Conservation (phyloP, 1,140 invertebrate genomes). For the Pseudachorutes palmiensis region DNA sequence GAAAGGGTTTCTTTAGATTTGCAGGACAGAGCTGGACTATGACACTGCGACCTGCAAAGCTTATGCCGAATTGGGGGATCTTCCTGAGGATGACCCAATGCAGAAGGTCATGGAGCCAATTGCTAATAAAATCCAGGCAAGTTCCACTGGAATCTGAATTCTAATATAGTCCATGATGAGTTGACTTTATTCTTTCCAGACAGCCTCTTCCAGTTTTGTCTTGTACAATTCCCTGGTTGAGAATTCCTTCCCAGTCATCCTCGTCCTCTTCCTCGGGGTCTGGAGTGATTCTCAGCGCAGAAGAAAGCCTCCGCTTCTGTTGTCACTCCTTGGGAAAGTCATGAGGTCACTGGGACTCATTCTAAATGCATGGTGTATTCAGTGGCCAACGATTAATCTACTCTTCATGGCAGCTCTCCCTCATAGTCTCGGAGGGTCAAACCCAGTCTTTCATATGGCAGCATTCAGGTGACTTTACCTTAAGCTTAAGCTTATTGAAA, state of each 20-base stretch:
- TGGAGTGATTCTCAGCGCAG: conserved; percentile 53
- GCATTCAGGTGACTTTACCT: conserved; percentile 23
- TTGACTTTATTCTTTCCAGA: conserved; percentile 43
- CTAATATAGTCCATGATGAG: too few species aligned
- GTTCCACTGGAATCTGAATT: too few species aligned
- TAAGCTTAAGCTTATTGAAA: conserved; percentile 27
- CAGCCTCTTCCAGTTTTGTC: conserved; percentile 50
- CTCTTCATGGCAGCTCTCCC: conserved; percentile 32
- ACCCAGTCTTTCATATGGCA: conserved; percentile 31
- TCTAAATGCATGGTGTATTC: conserved; percentile 38
- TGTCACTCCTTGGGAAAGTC: conserved; percentile 49
- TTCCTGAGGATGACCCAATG: conserved; percentile 14
- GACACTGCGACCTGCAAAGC: conserved; percentile 19
- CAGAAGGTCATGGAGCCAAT: conserved; percentile 21
- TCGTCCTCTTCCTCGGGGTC: conserved; percentile 54
- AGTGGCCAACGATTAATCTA: conserved; percentile 26
- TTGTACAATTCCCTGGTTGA: conserved; percentile 56
- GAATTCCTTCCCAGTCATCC: conserved; percentile 49
- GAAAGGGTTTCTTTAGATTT: conserved; percentile 22
- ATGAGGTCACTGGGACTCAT: conserved; percentile 45
- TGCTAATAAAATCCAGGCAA: conserved; percentile 34
- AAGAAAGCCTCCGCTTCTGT: conserved; percentile 51
- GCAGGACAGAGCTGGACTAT: conserved; percentile 27
- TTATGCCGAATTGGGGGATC: conserved; percentile 12
- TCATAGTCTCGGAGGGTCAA: conserved; percentile 31